Conservation (phyloP, 2,888 invertebrate species). For the Ennomos quercinarius region DNA sequence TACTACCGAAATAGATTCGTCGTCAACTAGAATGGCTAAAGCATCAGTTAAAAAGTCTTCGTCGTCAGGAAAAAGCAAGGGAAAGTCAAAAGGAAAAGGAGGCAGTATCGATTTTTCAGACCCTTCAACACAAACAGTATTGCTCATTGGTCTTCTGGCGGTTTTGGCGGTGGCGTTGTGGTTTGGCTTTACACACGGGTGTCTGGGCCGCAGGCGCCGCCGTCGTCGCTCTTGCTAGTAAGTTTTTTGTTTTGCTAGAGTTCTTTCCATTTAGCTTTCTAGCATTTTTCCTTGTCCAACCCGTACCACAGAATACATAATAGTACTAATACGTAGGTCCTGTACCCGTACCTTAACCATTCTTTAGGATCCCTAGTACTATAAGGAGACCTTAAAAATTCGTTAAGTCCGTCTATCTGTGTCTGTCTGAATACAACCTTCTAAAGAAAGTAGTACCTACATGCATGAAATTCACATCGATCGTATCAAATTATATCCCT, state of each 20-base stretch:
- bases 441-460: no score
- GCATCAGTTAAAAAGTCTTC: constrained; percentile 40
- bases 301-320: no score
- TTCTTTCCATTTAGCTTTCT: no score
- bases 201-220: constrained; percentile 49
- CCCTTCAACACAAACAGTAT: constrained; percentile 56
- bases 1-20: constrained; percentile 32
- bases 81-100: constrained; percentile 1
- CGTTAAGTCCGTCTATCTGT: no score
- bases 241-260: neutral
- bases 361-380: no score
- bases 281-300: no score
- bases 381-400: no score
- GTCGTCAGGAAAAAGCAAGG: neutral
- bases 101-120: constrained; percentile 41
- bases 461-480: no score
- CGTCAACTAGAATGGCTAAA: constrained; percentile 50
- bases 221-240: constrained; percentile 46
- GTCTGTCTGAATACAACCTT: no score
- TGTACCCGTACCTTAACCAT: no score
- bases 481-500: no score
- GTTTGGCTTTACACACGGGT: constrained; percentile 58
- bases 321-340: no score
- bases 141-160: constrained; percentile 54
- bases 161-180: constrained; percentile 57